A percentile compares a stretch with the other conserved stretches of the same genome.
Conservation (phyloP, 1,140 invertebrate species). For the Mactra quadrangularis region DNA sequence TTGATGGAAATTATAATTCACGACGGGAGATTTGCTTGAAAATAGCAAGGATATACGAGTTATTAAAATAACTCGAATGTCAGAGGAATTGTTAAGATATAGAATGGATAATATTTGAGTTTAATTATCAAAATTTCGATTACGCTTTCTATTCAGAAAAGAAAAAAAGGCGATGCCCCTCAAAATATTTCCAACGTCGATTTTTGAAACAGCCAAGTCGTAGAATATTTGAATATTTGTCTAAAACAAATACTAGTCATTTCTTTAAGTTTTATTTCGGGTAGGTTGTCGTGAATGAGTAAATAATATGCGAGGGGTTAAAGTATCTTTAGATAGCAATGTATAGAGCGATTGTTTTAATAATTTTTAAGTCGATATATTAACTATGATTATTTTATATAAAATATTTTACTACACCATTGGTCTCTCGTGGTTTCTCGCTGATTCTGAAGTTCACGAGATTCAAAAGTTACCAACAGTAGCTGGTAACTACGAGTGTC, state of each 20-base stretch:
- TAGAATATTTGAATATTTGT: constrained; percentile 10
- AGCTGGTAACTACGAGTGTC: background rate
- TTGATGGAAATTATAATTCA: constrained; percentile 37
- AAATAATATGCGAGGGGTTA: constrained; percentile 4
- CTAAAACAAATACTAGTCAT: constrained; percentile 15
- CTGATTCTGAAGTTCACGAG: constrained; percentile 6
- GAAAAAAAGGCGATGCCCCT: background rate
- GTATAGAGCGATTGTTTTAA: constrained; percentile 11
- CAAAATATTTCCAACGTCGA: constrained; percentile 10
- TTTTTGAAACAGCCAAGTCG: background rate
- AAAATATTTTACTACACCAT: background rate
- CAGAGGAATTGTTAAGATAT: too few relatives aligned
- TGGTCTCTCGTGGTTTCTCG: constrained; percentile 14
- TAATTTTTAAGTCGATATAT: constrained; percentile 1
- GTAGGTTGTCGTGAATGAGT: background rate
- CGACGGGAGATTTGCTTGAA: constrained; percentile 30
- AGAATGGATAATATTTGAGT: constrained; percentile 26
- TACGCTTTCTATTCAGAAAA: background rate
- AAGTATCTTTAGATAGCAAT: constrained; percentile 5
- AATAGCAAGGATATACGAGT: constrained; percentile 1
- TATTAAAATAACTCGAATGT: too few relatives aligned
- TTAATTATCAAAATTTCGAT: constrained; percentile 5
- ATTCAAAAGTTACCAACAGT: constrained; percentile 15
- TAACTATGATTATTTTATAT: background rate
- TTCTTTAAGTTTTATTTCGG: constrained; percentile 7